Evolutionary conservation across 1,140 invertebrate genomes (phyloP).

Genomic region (Steinernema khuongi): DNA sequence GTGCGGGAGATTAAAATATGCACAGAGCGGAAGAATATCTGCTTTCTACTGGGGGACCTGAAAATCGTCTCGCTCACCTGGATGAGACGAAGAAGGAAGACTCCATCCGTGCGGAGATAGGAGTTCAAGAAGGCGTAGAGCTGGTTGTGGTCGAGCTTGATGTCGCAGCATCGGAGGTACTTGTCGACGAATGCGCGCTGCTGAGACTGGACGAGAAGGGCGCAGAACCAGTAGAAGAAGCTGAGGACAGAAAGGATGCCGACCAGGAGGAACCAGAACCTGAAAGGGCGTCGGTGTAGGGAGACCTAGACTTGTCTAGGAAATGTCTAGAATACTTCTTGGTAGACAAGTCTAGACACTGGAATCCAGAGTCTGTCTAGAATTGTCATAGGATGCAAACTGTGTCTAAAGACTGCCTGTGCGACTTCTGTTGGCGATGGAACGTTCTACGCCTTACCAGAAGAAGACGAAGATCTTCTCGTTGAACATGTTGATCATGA

Average conservation of each 20-base stretch:
- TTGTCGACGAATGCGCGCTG: constrained; percentile 44
- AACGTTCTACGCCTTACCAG: constrained; percentile 29
- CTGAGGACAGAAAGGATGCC: constrained; percentile 52
- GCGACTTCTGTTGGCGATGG: constrained; percentile 20
- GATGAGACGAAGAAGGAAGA: constrained; percentile 58
- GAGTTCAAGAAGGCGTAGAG: constrained; percentile 43
- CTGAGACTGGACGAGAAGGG: constrained; percentile 34
- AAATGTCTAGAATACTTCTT: constrained; percentile 14
- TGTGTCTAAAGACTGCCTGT: too few species aligned
- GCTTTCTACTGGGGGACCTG: too few species aligned
- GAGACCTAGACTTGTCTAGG: neutral
- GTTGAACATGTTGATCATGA: constrained; percentile 80
- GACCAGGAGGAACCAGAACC: constrained; percentile 58
- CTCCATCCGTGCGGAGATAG: constrained; percentile 59
- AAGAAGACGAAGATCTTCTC: constrained; percentile 61
- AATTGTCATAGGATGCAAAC: too few species aligned
- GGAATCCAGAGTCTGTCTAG: too few species aligned
- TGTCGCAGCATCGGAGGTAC: constrained; percentile 36
- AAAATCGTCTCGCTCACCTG: too few species aligned
- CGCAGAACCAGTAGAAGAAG: constrained; percentile 52
- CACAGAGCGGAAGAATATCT: too few species aligned
- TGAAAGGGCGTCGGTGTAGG: neutral
- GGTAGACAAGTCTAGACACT: too few species aligned
- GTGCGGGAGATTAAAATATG: too few species aligned
- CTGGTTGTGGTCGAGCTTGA: constrained; percentile 29